These are phyloP conservation scores for Acropternis orthonyx DNA, from an alignment of 2,797 vertebrate species.

Conservation along the genomic window DNA sequence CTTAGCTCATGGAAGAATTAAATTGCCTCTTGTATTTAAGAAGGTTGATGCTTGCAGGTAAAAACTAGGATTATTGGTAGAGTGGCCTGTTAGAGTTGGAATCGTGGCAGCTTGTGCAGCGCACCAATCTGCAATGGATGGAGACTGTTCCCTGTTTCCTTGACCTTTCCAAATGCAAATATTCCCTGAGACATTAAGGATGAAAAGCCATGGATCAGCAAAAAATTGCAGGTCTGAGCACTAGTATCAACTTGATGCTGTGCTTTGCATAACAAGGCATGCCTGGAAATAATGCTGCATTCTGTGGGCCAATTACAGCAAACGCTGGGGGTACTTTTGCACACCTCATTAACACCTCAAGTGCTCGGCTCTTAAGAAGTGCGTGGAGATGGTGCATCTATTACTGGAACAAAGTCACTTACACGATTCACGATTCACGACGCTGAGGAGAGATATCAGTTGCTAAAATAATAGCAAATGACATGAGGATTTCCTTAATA, in stretches of 20 bases:
- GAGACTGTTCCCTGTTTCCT: neutral
- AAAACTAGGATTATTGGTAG: slow-evolving; percentile 20
- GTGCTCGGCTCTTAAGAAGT: slow-evolving; percentile 37
- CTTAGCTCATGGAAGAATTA: slow-evolving; percentile 35
- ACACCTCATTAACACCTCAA: slow-evolving; percentile 68
- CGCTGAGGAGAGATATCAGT: neutral
- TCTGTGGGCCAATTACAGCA: slow-evolving; percentile 46
- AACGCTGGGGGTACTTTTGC: slow-evolving; percentile 16
- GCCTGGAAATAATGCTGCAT: slow-evolving; percentile 36
- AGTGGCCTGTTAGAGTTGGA: neutral
- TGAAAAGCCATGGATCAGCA: slow-evolving; percentile 32
- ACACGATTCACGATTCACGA: neutral
- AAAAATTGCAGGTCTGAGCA: slow-evolving; percentile 37
- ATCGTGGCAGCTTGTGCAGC: neutral
- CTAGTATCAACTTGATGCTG: neutral
- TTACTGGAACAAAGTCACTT: slow-evolving; percentile 54
- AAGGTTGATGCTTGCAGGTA: slow-evolving; percentile 20
- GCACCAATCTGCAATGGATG: neutral
- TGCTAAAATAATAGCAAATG: slow-evolving; percentile 47
- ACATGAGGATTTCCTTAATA: slow-evolving; percentile 16
- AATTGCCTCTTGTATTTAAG: slow-evolving; percentile 33
- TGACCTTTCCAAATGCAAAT: slow-evolving; percentile 63
- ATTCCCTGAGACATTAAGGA: slow-evolving; percentile 4
- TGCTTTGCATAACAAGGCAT: slow-evolving; percentile 30
- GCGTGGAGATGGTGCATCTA: neutral